Base-by-base conservation (phyloP, 2,888 invertebrate genomes). In the Drosophila anomelani region DNA sequence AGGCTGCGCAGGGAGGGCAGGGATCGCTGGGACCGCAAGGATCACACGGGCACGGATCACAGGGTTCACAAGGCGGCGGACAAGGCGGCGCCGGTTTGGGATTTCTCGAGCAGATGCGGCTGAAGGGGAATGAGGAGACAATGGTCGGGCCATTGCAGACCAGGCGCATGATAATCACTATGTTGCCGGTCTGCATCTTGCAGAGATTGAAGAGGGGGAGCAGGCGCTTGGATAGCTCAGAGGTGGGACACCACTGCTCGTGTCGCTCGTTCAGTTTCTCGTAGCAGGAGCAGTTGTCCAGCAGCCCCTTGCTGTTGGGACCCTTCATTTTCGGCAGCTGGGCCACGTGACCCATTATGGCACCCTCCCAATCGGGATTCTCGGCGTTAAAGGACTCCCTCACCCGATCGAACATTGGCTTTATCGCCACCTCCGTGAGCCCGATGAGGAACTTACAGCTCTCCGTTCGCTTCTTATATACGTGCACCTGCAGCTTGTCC, bases 361-460 rank as follows among this genome's bases (percentile, higher is more conserved):
- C 51, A 23, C 77, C 75, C 23, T 86, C 83, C 91, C 92, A 92
- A 47, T 79, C 80, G 1, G 83, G 77, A 75, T 92, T 92, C 62
- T 88, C 88, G 6, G 75, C 62, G 36, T 89, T 78, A 43, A 92
- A 92, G 1, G 85, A 87, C 36, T 88, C 89, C 36, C 76, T 88
- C 1, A 92, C 91, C 34, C 91, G 90, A 61, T 92, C 92, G 38
- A 92, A 92, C 4, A 92, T 81, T 4, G 81, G 76, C 58, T 89
- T 88, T 20, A 92, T 78, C 3, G 90, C 84, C 58, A 92, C 63
- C 53, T 91, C 90, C 1, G 92, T 90, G 4, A 88, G 66, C 1
- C 92, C 92, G 12, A 92, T 77, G 0, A 92, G 58, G 67, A 92
- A 92, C 75, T 92, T 92, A 66, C 92, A 92, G 17, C 89, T 87